phyloP scores from a whole-genome alignment of 2,888 invertebrate genomes.

The Xanthorhoe designata region DNA sequence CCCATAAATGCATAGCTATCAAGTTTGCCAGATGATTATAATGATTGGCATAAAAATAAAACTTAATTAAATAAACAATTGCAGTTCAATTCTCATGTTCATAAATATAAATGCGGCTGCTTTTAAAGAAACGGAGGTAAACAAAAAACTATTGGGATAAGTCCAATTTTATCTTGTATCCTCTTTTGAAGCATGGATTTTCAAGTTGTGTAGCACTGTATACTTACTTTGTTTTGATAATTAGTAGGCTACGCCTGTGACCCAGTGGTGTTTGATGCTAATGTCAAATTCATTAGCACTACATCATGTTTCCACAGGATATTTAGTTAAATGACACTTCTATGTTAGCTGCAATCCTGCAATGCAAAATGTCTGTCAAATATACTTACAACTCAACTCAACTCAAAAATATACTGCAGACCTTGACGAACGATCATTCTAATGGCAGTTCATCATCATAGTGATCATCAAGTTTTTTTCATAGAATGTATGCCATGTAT shows the following conservation, averaged over 20 bases:
- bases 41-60: too few relatives aligned
- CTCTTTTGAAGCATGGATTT: too few relatives aligned
- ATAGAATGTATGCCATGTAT: too few relatives aligned
- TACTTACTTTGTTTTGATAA: slow-evolving; percentile 48
- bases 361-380: too few relatives aligned
- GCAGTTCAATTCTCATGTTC: too few relatives aligned
- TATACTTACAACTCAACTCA: background rate
- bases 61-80: too few relatives aligned
- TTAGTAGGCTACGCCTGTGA: slow-evolving; percentile 40
- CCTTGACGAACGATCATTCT: background rate
- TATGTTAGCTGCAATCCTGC: background rate
- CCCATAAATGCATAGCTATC: too few relatives aligned
- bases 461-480: background rate
- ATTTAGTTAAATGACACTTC: background rate
- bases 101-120: too few relatives aligned
- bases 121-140: too few relatives aligned
- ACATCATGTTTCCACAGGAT: slow-evolving; percentile 1
- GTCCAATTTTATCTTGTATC: too few relatives aligned
- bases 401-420: background rate
- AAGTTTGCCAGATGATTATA: too few relatives aligned
- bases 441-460: background rate
- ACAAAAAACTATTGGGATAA: too few relatives aligned
- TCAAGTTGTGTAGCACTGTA: slow-evolving; percentile 19
- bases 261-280: slow-evolving; percentile 31
- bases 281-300: slow-evolving; percentile 43